Percentiles rank a stretch among this genome's conserved stretches.
Evolutionary conservation across 1,140 invertebrate species (phyloP).

Genomic region (Contarinia nasturtii): DNA sequence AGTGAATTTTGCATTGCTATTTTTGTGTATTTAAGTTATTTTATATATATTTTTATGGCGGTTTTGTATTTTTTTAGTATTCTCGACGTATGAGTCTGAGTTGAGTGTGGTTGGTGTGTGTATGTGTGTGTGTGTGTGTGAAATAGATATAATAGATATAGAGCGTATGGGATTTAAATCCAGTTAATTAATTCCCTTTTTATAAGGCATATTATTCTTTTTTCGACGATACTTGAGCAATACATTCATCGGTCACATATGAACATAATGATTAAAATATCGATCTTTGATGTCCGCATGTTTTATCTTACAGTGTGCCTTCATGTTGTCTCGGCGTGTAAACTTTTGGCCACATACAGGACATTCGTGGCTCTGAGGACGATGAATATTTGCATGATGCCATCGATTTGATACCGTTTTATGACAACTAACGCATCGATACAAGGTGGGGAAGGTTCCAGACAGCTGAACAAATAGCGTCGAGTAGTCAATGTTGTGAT

Average conservation of each 20-base stretch:
- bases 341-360: slow-evolving; percentile 44
- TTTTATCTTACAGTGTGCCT: slow-evolving; percentile 46
- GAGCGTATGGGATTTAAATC: too few relatives aligned
- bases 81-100: too few relatives aligned
- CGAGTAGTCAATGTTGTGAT: slow-evolving; percentile 24
- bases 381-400: slow-evolving; percentile 49
- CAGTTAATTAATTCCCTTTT: slow-evolving; percentile 11
- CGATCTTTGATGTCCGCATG: slow-evolving; percentile 32
- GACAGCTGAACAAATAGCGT: slow-evolving; percentile 21
- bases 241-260: slow-evolving; percentile 21
- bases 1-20: too few relatives aligned
- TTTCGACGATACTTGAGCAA: background rate
- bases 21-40: background rate
- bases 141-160: too few relatives aligned
- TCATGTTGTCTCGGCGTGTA: slow-evolving; percentile 48
- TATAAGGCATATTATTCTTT: slow-evolving; percentile 7
- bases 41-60: background rate
- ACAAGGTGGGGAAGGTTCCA: slow-evolving; percentile 21
- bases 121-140: too few relatives aligned
- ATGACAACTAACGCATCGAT: slow-evolving; percentile 32
- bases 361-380: slow-evolving; percentile 46
- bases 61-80: background rate
- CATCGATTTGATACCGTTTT: slow-evolving; percentile 52
- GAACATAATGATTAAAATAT: slow-evolving; percentile 25
- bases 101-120: too few relatives aligned